A percentile compares a stretch with the other conserved stretches of the same genome.
phyloP scores from a whole-genome alignment of 2,797 vertebrate species.

The Spheniscus humboldti region DNA sequence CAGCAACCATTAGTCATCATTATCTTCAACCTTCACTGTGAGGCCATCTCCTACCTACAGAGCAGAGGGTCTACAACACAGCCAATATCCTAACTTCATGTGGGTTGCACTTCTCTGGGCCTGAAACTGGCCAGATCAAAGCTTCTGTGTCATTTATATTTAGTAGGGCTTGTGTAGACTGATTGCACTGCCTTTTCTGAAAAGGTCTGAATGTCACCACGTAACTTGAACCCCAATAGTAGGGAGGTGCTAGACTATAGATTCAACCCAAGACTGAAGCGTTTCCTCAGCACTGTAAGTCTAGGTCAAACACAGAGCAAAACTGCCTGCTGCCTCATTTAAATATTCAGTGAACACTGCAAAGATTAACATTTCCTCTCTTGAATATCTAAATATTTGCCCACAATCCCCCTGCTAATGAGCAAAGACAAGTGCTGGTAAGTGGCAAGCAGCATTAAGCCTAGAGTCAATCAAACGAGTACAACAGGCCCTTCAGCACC shows the following conservation, averaged over 20 bases:
- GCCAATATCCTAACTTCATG: accelerated
- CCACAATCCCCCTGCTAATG: constrained; percentile 85
- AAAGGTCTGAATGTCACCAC: background rate
- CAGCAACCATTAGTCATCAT: background rate
- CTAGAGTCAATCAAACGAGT: constrained; percentile 91
- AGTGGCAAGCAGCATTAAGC: constrained; percentile 92
- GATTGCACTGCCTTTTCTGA: background rate
- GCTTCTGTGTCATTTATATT: background rate
- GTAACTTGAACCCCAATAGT: background rate
- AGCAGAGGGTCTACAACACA: background rate
- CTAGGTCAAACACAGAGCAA: constrained; percentile 37
- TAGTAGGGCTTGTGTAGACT: background rate
- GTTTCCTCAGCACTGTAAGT: background rate
- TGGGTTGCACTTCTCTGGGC: background rate
- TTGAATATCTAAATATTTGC: constrained; percentile 72
- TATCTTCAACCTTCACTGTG: background rate
- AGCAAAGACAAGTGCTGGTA: constrained; percentile 95
- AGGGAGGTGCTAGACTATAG: background rate
- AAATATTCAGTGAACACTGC: constrained; percentile 63
- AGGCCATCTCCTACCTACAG: background rate
- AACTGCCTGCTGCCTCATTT: constrained; percentile 54
- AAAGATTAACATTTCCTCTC: constrained; percentile 85
- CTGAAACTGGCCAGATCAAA: background rate
- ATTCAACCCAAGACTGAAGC: background rate
- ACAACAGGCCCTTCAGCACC: constrained; percentile 80